Percentiles rank a stretch among this genome's conserved stretches.
Evolutionary conservation across 2,888 invertebrate species (phyloP).

Genomic region (Amorpha juglandis): DNA sequence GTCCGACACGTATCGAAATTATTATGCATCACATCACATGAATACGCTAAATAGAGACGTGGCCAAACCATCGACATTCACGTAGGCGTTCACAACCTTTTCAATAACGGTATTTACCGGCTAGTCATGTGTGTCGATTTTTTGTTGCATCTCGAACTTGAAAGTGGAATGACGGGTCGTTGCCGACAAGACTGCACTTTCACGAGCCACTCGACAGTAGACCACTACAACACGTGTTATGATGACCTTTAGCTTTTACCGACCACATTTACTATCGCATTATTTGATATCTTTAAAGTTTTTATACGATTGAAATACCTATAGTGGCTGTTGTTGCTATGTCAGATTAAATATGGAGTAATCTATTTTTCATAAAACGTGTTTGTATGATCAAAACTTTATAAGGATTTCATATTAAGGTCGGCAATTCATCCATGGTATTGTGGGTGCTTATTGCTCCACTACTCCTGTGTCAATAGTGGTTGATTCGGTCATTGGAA

Average conservation of each 20-base stretch:
- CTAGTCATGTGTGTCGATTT: slow-evolving; percentile 31
- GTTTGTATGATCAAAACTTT: too few relatives aligned
- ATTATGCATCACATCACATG: slow-evolving; percentile 8
- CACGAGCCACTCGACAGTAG: not conserved
- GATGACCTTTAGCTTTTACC: slow-evolving; percentile 5
- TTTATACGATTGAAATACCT: too few relatives aligned
- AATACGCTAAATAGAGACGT: slow-evolving; percentile 4
- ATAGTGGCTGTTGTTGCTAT: too few relatives aligned
- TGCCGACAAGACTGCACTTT: slow-evolving; percentile 3
- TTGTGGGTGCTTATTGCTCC: too few relatives aligned
- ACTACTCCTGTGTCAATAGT: too few relatives aligned
- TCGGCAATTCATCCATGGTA: too few relatives aligned
- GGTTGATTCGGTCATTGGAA: too few relatives aligned
- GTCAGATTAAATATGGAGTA: too few relatives aligned
- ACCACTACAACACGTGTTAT: not conserved
- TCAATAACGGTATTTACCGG: slow-evolving; percentile 25
- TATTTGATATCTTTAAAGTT: not conserved
- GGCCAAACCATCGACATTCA: not conserved
- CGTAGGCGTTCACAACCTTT: slow-evolving; percentile 11
- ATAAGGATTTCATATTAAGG: too few relatives aligned
- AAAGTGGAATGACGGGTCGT: slow-evolving; percentile 18
- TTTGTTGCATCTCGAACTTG: slow-evolving; percentile 22
- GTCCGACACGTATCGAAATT: not conserved
- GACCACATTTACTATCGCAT: not conserved
- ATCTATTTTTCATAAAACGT: too few relatives aligned